Percentiles rank a stretch among this genome's conserved stretches.
Conservation (phyloP, 2,113 vertebrate genomes). For the Trematomus loennbergii region DNA sequence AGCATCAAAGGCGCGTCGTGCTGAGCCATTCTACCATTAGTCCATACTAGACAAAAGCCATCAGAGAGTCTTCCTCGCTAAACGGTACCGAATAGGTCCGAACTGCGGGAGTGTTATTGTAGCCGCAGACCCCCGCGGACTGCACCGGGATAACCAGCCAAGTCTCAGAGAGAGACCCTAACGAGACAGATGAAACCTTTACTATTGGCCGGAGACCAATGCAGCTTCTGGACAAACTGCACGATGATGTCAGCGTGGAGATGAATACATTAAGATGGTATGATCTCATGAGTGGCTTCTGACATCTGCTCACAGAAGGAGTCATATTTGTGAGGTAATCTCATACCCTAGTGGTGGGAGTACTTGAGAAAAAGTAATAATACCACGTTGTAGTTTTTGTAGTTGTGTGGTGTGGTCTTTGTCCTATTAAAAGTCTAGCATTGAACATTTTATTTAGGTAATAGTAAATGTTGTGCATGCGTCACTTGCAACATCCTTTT, state of each 20-base stretch:
- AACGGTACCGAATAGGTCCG: conserved; percentile 71
- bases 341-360: not conserved
- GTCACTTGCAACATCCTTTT: too few relatives aligned
- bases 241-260: not conserved
- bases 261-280: too few relatives aligned
- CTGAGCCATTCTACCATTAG: conserved; percentile 70
- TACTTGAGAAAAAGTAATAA: too few relatives aligned
- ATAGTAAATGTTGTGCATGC: too few relatives aligned
- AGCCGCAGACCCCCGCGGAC: conserved; percentile 58
- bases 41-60: conserved; percentile 75
- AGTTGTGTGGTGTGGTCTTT: too few relatives aligned
- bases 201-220: not conserved
- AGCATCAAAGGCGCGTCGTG: conserved; percentile 75
- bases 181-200: conserved; percentile 70
- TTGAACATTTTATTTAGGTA: too few relatives aligned
- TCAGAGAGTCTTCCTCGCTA: conserved; percentile 76
- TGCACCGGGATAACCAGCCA: conserved; percentile 51
- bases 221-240: not conserved
- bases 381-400: too few relatives aligned
- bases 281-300: not conserved
- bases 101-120: conserved; percentile 79
- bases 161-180: conserved; percentile 22
- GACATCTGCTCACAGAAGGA: not conserved
- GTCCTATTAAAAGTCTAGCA: too few relatives aligned
- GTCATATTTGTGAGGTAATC: not conserved